Base-by-base conservation (phyloP, 2,797 vertebrate species). In the Caiman crocodilus region DNA sequence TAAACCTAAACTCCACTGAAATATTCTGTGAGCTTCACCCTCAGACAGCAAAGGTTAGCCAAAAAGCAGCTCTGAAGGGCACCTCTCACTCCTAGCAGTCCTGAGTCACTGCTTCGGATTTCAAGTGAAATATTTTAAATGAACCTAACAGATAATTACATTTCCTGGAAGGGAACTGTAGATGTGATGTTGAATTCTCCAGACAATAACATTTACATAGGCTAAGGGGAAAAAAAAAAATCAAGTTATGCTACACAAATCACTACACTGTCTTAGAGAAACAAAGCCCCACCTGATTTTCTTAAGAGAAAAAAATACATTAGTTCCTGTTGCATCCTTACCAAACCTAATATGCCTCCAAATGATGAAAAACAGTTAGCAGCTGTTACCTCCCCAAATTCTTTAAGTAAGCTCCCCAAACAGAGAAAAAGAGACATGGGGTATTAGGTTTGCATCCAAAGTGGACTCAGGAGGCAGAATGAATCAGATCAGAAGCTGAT, bases 21-120 rank as follows among this genome's bases (percentile, higher is more conserved):
- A 10, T 50, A 50, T 50, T 9, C 42, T 50, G 42, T 50, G 42
- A 50, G 42, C 42, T 50, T 3, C 11, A 2, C 71, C 63, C 0
- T 1, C 25, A 56, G 73, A 7, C 15, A 9, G 2, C 82, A 71
- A 18, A 0, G 3, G n/a, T 5, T 8, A 59, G 17, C 4, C 63
- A n/a, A 14, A 78, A 64, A 82, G 30, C 63, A 82, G 75, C 78
- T 35, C 65, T n/a, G 26, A 83, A 32, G 77, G 64, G 61, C 69
- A 77, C 56, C 69, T 26, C 14, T 50, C 58, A 63, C 61, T 71
- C 75, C 74, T 64, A 83, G 21, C 28, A 56, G 87, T 76, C 50
- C 60, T 50, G 17, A 58, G 32, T 75, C 64, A 78, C 13, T 61
- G 67, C 26, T 50, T 56, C 58, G 61, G 56, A 67, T 9, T 65